Percentiles rank a stretch among this genome's conserved stretches.
phyloP scores from a whole-genome alignment of 2,888 invertebrate species.

The Yponomeuta malinellus region DNA sequence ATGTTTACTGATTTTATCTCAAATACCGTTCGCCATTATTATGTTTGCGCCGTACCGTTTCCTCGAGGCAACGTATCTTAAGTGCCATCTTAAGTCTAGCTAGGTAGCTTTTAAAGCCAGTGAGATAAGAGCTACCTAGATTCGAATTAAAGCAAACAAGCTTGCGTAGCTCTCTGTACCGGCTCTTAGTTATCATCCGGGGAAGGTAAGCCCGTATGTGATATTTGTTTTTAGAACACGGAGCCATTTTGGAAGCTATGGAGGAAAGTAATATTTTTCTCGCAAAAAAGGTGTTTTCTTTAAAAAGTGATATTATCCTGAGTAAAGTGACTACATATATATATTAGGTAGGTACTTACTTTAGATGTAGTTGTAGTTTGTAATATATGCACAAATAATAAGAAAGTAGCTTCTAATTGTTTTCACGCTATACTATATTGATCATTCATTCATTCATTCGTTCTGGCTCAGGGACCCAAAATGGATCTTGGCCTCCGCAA shows the following conservation, averaged over 20 bases:
- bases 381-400: too few relatives aligned
- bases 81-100: background rate
- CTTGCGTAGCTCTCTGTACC: background rate
- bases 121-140: background rate
- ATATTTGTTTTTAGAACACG: background rate
- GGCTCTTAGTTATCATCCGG: background rate
- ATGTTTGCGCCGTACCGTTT: constrained; percentile 16
- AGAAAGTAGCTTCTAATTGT: too few relatives aligned
- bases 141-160: background rate
- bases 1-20: constrained; percentile 17
- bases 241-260: background rate
- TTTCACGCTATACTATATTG: too few relatives aligned
- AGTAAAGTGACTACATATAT: too few relatives aligned
- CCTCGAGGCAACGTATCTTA: background rate
- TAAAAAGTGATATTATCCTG: too few relatives aligned
- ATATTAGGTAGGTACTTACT: too few relatives aligned
- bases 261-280: background rate
- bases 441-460: too few relatives aligned
- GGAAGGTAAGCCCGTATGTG: background rate
- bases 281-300: background rate
- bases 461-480: too few relatives aligned
- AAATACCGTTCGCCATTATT: constrained; percentile 19
- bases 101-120: background rate
- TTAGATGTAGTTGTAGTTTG: too few relatives aligned
- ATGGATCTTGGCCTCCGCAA: too few relatives aligned